Evolutionary conservation across 1,140 invertebrate genomes (phyloP).

Genomic region (Calosoma granatense): DNA sequence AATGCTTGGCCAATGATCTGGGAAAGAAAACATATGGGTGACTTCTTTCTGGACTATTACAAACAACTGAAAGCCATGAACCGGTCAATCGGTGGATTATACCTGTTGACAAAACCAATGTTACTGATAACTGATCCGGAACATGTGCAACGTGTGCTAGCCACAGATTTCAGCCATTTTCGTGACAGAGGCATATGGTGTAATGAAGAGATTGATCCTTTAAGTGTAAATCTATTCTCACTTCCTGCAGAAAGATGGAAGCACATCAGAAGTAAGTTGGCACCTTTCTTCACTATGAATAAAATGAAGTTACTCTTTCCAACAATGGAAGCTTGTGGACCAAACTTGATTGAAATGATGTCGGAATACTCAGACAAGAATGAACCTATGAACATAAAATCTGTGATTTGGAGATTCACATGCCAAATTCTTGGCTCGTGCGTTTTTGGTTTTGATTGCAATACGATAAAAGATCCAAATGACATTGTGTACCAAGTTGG

Average conservation of each 20-base stretch:
- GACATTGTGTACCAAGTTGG: constrained; percentile 25
- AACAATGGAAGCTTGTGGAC: constrained; percentile 30
- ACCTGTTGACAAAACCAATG: background rate
- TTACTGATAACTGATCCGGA: constrained; percentile 11
- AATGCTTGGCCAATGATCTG: background rate
- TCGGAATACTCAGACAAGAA: background rate
- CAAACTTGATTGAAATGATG: constrained; percentile 9
- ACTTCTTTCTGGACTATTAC: background rate
- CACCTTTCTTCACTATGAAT: constrained; percentile 41
- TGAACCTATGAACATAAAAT: constrained; percentile 23
- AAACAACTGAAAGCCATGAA: background rate
- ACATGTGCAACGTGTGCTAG: constrained; percentile 14
- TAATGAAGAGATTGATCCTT: constrained; percentile 20
- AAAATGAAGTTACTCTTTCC: constrained; percentile 47
- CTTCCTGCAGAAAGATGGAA: constrained; percentile 38
- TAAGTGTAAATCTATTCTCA: constrained; percentile 28
- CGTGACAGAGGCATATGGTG: constrained; percentile 9
- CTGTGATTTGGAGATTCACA: constrained; percentile 23
- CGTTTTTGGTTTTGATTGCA: constrained; percentile 32
- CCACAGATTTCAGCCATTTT: constrained; percentile 16
- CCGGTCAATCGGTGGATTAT: background rate
- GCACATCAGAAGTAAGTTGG: constrained; percentile 34
- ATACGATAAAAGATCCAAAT: constrained; percentile 24
- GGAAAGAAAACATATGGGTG: background rate
- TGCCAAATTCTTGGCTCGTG: constrained; percentile 30